Evolutionary conservation across 2,797 vertebrate species (phyloP).

Genomic region (Halcyon badia): DNA sequence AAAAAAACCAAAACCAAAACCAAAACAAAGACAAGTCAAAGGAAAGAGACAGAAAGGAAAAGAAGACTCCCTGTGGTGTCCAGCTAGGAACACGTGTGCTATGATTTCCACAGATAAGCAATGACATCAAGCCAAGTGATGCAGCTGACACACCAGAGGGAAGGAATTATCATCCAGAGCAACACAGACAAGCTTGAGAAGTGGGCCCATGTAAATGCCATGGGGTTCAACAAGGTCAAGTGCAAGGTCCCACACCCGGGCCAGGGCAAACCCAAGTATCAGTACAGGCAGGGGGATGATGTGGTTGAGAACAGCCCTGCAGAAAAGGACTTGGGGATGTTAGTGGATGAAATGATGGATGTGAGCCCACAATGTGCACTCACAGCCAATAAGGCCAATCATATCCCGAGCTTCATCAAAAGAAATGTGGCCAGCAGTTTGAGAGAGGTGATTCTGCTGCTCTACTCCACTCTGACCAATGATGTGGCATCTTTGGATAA

Average conservation of each 20-base stretch:
- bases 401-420: neutral
- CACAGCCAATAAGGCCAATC: neutral
- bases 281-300: no score
- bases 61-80: neutral
- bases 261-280: no score
- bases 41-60: neutral
- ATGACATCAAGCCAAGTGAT: neutral
- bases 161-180: neutral
- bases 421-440: no score
- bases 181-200: neutral
- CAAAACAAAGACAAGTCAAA: neutral
- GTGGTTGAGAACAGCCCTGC: neutral
- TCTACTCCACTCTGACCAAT: neutral
- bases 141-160: neutral
- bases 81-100: neutral
- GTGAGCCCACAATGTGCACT: neutral
- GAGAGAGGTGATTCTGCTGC: no score
- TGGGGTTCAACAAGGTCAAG: neutral
- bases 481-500: neutral
- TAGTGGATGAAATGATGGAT: neutral
- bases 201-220: neutral
- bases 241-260: neutral
- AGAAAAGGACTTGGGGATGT: neutral
- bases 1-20: neutral
- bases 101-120: fast-evolving